Percentiles rank a stretch among this genome's conserved stretches.
Conservation (phyloP, 2,888 invertebrate species). For the Diachrysia chrysitis region DNA sequence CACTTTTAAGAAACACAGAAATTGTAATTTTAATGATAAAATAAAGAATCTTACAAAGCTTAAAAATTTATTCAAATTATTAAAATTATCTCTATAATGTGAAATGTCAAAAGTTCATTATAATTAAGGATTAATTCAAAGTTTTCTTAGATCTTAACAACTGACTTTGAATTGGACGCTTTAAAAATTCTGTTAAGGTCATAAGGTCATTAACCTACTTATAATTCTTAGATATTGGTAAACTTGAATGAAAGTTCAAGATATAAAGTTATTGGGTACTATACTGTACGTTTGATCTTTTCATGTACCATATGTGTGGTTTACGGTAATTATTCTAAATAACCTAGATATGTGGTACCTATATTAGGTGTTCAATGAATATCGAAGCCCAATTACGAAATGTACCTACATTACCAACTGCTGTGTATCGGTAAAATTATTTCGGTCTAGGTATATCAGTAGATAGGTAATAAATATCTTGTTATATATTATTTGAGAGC, state of each 20-base stretch:
- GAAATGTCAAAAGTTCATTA: slow-evolving; percentile 3
- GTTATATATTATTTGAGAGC: background rate
- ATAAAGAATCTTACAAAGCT: background rate
- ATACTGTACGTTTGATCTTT: background rate
- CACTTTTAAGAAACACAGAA: background rate
- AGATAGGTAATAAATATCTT: too few species aligned
- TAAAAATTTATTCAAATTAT: background rate
- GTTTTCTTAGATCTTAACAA: background rate
- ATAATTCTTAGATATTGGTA: slow-evolving; percentile 1
- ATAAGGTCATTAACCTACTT: background rate
- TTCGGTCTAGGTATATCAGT: too few species aligned
- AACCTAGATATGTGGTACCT: too few species aligned
- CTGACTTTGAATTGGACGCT: background rate
- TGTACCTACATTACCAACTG: too few species aligned
- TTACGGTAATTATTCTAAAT: background rate
- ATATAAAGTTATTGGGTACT: background rate
- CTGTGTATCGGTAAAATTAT: too few species aligned
- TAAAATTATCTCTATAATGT: background rate
- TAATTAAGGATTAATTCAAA: background rate
- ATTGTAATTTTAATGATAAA: background rate
- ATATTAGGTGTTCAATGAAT: too few species aligned
- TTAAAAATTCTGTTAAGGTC: background rate
- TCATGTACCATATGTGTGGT: background rate
- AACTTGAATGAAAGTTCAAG: background rate
- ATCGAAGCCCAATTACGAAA: too few species aligned